Base-by-base conservation (phyloP, 1,140 invertebrate species). In the Heterodera carotae region DNA sequence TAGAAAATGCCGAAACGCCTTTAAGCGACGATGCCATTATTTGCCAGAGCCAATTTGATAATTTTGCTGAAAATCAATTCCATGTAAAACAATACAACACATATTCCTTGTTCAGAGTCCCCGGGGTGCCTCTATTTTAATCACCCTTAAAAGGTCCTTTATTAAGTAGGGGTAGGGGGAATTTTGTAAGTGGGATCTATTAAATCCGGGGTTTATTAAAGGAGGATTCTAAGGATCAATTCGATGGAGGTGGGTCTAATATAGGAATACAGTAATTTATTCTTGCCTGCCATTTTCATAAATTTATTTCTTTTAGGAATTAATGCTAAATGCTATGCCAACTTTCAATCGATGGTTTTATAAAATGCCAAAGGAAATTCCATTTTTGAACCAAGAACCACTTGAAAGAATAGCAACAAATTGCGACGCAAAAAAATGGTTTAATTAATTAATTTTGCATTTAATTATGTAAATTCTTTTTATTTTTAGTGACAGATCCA, bases 1-100 rank as follows among this genome's bases (percentile, higher is more conserved):
- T 87, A 8, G 66, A 87, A 70, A 81, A 76, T 66, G 62, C 62
- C 2, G 62, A 66, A 34, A 22, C 22, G 48, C 48, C 62, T 7
- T 34, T 22, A 66, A 34, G 29, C 29, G 62, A 66, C 12, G 62
- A 66, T 31, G 62, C 62, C 62, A 22, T 12, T 10, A 66, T 31
- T 66, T 66, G 10, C 25, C 15, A 34, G 62, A 29, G 62, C 62
- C 10, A 34, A 66, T n/a, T n/a, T n/a, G n/a, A n/a, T n/a, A 66
- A 34, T n/a, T 56, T 22, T 56, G 6, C 62, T 10, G 33, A 27
- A 29, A 34, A 34, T 34, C 27, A 66, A 29, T 66, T 66, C 22
- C 25, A 25, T 4, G 62, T 66, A 66, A 66, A 8, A 43, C 7
- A 43, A 43, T 39, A 39, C 39, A 8, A n/a, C n/a, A n/a, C n/a